Evolutionary conservation across 2,113 vertebrate species (phyloP).

Genomic region (Rhinoderma darwinii): DNA sequence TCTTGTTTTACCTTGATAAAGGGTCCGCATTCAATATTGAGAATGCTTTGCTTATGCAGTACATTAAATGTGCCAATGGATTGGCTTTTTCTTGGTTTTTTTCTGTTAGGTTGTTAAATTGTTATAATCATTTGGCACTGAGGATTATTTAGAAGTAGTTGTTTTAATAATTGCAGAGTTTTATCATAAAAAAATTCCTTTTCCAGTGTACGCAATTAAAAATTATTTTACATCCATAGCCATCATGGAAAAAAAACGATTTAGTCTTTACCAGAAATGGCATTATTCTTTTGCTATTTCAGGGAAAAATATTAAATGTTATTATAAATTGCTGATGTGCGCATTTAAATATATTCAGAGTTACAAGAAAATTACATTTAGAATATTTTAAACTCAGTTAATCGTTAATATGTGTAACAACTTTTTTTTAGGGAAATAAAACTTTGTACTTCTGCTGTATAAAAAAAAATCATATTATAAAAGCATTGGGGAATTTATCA

Average conservation of each 20-base stretch:
- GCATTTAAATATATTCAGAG: neutral
- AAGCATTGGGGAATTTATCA: too few relatives aligned
- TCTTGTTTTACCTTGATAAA: too few relatives aligned
- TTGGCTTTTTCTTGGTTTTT: too few relatives aligned
- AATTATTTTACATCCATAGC: conserved; percentile 5
- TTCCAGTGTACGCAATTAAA: conserved; percentile 21
- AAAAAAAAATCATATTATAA: too few relatives aligned
- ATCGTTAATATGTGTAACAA: neutral
- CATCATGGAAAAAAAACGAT: neutral
- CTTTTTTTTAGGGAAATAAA: too few relatives aligned
- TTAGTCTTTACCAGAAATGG: conserved; percentile 7
- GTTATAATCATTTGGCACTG: neutral
- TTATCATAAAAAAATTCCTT: conserved; percentile 4
- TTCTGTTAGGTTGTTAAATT: neutral
- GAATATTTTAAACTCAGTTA: neutral
- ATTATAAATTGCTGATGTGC: conserved; percentile 22
- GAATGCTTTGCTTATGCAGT: too few relatives aligned
- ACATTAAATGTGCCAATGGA: too few relatives aligned
- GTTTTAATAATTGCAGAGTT: conserved; percentile 31
- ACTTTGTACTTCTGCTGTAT: too few relatives aligned
- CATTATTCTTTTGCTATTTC: conserved; percentile 14
- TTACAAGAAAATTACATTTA: neutral
- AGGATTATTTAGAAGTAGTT: neutral
- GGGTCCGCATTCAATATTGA: too few relatives aligned
- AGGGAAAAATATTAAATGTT: conserved; percentile 12